Percentiles rank a stretch among this genome's conserved stretches.
phyloP scores from a whole-genome alignment of 2,888 invertebrate genomes.

The Synanthedon myopaeformis region DNA sequence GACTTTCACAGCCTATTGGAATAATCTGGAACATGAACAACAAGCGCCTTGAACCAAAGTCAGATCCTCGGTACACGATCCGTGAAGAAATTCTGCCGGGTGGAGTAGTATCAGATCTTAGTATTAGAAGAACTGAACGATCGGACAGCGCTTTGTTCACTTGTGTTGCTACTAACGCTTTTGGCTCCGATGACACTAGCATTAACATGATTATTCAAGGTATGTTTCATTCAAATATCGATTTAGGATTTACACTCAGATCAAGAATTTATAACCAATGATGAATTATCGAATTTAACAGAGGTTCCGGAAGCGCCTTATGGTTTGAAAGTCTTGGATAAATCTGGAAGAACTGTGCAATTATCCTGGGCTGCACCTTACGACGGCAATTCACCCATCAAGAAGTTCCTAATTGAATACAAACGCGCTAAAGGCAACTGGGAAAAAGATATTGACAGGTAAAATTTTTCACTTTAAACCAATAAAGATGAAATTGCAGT shows the following conservation, averaged over 20 bases:
- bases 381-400: constrained; percentile 91
- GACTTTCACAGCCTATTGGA: constrained; percentile 77
- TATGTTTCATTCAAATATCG: constrained; percentile 18
- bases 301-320: constrained; percentile 92
- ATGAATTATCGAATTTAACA: constrained; percentile 24
- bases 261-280: too few relatives aligned
- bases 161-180: constrained; percentile 93
- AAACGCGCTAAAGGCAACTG: constrained; percentile 80
- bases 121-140: constrained; percentile 89
- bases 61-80: constrained; percentile 87
- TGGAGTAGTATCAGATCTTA: constrained; percentile 88
- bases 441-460: constrained; percentile 84
- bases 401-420: constrained; percentile 90
- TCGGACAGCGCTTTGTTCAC: constrained; percentile 91
- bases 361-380: constrained; percentile 93
- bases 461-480: constrained; percentile 1
- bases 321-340: constrained; percentile 89
- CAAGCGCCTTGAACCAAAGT: constrained; percentile 89
- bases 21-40: constrained; percentile 96
- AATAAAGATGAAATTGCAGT: neutral
- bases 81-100: constrained; percentile 89
- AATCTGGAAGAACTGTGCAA: constrained; percentile 90
- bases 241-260: too few relatives aligned
- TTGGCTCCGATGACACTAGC: constrained; percentile 94
- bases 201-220: constrained; percentile 95